These are phyloP conservation scores for Guaruba guarouba DNA, from an alignment of 2,113 vertebrate genomes.

Conservation along the genomic window DNA sequence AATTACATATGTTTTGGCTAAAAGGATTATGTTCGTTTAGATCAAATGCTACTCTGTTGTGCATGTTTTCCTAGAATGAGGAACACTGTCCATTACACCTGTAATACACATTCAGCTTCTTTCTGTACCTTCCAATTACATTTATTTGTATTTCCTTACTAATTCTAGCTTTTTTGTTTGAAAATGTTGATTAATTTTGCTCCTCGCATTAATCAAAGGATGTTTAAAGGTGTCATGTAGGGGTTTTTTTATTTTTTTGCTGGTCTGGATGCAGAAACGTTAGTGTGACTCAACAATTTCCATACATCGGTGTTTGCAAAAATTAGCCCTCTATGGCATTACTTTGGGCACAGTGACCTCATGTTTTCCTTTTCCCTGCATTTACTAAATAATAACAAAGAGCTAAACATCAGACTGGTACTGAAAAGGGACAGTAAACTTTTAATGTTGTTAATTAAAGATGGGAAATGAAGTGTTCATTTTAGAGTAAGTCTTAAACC, in stretches of 20 bases:
- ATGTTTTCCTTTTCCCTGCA: neutral
- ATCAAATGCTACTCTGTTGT: neutral
- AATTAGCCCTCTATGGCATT: neutral
- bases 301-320: neutral
- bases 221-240: neutral
- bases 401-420: neutral
- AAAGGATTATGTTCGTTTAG: neutral
- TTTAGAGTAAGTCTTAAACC: neutral
- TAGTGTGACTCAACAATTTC: neutral
- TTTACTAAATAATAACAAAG: conserved; percentile 2
- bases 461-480: neutral
- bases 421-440: conserved; percentile 5
- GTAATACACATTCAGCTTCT: neutral
- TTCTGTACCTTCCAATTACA: neutral
- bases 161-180: neutral
- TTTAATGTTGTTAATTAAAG: neutral
- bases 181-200: neutral
- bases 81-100: neutral
- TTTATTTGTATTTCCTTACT: neutral
- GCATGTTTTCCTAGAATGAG: neutral
- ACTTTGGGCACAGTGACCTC: neutral
- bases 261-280: neutral
- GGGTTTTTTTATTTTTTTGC: neutral
- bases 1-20: neutral
- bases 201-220: neutral